phyloP scores from a whole-genome alignment of 2,113 vertebrate genomes.

The Cyphomyrus discorhynchus region DNA sequence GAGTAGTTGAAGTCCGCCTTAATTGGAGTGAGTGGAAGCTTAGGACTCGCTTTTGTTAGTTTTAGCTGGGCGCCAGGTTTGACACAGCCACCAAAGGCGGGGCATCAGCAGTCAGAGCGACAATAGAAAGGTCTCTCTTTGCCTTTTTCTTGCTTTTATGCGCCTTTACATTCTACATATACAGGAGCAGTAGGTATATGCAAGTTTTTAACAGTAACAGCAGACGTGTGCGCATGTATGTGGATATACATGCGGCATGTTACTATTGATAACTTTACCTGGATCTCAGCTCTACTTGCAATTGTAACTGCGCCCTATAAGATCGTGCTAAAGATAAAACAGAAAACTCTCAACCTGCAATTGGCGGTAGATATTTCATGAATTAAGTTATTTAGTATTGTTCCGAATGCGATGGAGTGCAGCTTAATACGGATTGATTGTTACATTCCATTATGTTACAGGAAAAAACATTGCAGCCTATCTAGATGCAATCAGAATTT shows the following conservation, averaged over 20 bases:
- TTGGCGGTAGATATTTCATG: neutral
- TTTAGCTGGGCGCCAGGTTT: slow-evolving; percentile 99
- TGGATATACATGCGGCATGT: neutral
- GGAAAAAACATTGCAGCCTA: neutral
- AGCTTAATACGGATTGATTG: neutral
- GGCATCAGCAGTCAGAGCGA: slow-evolving; percentile 81
- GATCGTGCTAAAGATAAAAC: neutral
- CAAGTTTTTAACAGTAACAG: neutral
- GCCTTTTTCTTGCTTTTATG: slow-evolving; percentile 74
- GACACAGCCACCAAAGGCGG: slow-evolving; percentile 97
- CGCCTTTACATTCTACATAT: slow-evolving; percentile 72
- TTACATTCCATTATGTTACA: neutral
- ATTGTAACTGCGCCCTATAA: neutral
- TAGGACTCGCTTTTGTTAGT: slow-evolving; percentile 96
- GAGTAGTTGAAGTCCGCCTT: slow-evolving; percentile 97
- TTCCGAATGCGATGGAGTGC: neutral
- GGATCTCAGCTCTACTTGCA: neutral
- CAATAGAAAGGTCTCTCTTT: slow-evolving; percentile 83
- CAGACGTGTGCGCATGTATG: neutral
- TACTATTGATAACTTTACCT: neutral
- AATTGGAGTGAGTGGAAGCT: slow-evolving; percentile 99
- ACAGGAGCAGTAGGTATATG: slow-evolving; percentile 20
- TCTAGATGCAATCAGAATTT: neutral
- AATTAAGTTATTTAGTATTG: neutral
- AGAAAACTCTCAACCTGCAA: neutral